phyloP scores from a whole-genome alignment of 2,888 invertebrate species.

The Pyrochroa serraticornis region DNA sequence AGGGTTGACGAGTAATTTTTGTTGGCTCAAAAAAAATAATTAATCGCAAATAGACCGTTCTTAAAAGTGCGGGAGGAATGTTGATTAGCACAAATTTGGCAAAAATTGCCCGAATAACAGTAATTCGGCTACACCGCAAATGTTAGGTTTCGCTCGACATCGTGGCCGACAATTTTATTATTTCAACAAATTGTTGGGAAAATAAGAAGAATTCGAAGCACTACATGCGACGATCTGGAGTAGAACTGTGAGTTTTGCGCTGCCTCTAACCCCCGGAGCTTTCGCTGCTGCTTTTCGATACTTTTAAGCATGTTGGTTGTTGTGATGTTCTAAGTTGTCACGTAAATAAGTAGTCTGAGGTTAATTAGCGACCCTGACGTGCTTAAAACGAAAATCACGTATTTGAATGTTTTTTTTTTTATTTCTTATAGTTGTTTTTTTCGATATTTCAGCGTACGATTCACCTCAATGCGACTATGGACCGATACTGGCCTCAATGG shows the following conservation, averaged over 20 bases:
- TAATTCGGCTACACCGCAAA: no score
- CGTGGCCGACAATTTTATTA: no score
- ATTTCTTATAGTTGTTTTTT: conserved; percentile 47
- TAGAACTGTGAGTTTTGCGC: no score
- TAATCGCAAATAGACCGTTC: no score
- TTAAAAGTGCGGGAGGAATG: no score
- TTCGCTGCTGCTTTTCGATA: conserved; percentile 5
- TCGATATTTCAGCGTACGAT: conserved; percentile 60
- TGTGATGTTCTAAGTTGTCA: conserved; percentile 21
- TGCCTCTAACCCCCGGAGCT: neutral
- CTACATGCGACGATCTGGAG: neutral
- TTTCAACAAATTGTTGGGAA: neutral
- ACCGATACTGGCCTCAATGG: conserved; percentile 60
- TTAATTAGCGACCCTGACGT: conserved; percentile 45
- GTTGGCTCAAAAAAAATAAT: no score
- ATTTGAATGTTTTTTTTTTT: conserved; percentile 27
- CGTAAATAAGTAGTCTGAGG: conserved; percentile 29
- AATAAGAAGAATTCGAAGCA: neutral
- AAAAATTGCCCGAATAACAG: no score
- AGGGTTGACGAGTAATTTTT: no score
- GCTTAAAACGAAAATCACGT: conserved; percentile 41
- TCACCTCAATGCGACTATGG: conserved; percentile 60
- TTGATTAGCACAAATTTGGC: no score
- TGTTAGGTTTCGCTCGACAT: no score
- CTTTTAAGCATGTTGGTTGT: conserved; percentile 45